Conservation (phyloP, 2,888 invertebrate genomes). For the Cheilosia pagana region DNA sequence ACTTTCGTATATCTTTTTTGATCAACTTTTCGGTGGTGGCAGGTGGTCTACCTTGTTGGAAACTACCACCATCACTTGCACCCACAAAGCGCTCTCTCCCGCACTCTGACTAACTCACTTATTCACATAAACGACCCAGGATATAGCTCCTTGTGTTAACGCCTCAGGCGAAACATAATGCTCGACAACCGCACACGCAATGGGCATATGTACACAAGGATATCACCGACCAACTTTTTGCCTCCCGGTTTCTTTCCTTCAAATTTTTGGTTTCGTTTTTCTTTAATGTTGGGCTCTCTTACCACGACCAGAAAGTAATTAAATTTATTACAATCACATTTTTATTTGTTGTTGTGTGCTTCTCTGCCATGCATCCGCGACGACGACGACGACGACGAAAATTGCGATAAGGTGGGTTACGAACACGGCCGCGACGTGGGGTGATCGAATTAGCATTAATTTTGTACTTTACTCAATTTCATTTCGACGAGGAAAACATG, state of each 20-base stretch:
- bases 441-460: slow-evolving; percentile 35
- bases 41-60: slow-evolving; percentile 53
- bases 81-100: slow-evolving; percentile 34
- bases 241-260: slow-evolving; percentile 13
- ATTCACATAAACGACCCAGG: slow-evolving; percentile 52
- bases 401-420: neutral
- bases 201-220: slow-evolving; percentile 14
- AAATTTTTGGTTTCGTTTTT: slow-evolving; percentile 14
- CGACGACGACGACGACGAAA: slow-evolving; percentile 10
- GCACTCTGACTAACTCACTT: slow-evolving; percentile 60
- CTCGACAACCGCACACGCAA: slow-evolving; percentile 50
- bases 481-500: neutral
- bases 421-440: neutral
- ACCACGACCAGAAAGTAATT: slow-evolving; percentile 41
- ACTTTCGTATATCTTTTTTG: slow-evolving; percentile 23
- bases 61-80: slow-evolving; percentile 37
- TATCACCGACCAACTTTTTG: slow-evolving; percentile 27
- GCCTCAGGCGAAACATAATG: slow-evolving; percentile 52
- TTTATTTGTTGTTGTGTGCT: slow-evolving; percentile 58
- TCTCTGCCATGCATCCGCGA: slow-evolving; percentile 23
- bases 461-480: slow-evolving; percentile 3
- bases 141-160: slow-evolving; percentile 48
- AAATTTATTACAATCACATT: slow-evolving; percentile 70
- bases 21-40: slow-evolving; percentile 67
- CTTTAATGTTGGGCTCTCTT: slow-evolving; percentile 6